Conservation (phyloP, 2,113 vertebrate species). For the Phalacrocorax carbo region DNA sequence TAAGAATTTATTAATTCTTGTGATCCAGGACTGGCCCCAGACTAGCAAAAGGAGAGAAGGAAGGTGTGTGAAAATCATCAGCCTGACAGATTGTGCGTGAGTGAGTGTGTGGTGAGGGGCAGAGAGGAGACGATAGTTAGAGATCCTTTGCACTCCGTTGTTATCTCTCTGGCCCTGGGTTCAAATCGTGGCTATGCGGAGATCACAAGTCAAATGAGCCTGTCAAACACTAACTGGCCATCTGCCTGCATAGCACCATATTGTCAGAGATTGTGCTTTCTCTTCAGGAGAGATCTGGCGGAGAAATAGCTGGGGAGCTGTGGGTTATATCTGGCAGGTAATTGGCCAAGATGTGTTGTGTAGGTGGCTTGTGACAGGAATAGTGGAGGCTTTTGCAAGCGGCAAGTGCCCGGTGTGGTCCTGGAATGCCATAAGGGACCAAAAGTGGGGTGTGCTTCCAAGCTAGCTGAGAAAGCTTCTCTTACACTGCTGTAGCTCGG, state of each 20-base stretch:
- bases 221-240: conserved; percentile 51
- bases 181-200: neutral
- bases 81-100: conserved; percentile 21
- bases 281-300: neutral
- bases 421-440: neutral
- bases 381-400: neutral
- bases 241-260: conserved; percentile 17
- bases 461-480: neutral
- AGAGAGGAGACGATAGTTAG: neutral
- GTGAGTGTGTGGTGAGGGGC: neutral
- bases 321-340: neutral
- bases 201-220: conserved; percentile 41
- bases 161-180: conserved; percentile 5
- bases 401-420: neutral
- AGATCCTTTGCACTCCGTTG: neutral
- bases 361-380: neutral
- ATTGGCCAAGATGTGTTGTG: neutral
- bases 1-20: conserved; percentile 75
- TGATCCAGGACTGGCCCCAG: conserved; percentile 67
- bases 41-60: conserved; percentile 63
- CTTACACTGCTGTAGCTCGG: neutral
- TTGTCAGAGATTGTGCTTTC: conserved; percentile 2
- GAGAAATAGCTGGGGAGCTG: neutral
- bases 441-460: neutral
- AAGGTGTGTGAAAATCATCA: conserved; percentile 33